phyloP scores from a whole-genome alignment of 1,140 invertebrate species.

The Drosophila subpulchrella region DNA sequence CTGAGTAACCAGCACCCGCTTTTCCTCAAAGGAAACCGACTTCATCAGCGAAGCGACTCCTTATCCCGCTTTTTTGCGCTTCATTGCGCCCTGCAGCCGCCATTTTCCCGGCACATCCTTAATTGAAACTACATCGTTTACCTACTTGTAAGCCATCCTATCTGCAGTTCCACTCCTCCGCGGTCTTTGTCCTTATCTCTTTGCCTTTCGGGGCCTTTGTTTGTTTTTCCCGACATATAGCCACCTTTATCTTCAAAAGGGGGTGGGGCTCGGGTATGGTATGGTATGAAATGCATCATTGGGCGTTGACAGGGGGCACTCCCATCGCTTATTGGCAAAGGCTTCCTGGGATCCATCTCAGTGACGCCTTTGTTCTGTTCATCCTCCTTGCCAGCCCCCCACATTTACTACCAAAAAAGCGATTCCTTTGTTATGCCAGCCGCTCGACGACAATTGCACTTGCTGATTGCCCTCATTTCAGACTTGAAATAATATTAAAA shows the following conservation, averaged over 20 bases:
- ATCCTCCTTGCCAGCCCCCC: slow-evolving; percentile 9
- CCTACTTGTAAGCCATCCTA: slow-evolving; percentile 67
- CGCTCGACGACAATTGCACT: slow-evolving; percentile 76
- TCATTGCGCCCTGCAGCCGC: slow-evolving; percentile 19
- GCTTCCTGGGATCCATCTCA: slow-evolving; percentile 41
- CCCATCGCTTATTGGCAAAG: slow-evolving; percentile 41
- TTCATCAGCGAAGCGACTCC: slow-evolving; percentile 17
- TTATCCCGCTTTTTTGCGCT: slow-evolving; percentile 9
- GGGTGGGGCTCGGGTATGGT: neutral
- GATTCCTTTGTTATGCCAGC: slow-evolving; percentile 78
- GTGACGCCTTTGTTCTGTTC: slow-evolving; percentile 50
- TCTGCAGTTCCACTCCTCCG: slow-evolving; percentile 37
- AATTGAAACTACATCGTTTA: slow-evolving; percentile 73
- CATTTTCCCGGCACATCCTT: slow-evolving; percentile 47
- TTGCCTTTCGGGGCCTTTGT: slow-evolving; percentile 63
- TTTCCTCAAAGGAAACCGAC: slow-evolving; percentile 11
- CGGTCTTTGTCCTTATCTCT: slow-evolving; percentile 49
- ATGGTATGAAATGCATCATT: slow-evolving; percentile 30
- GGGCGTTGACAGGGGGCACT: slow-evolving; percentile 27
- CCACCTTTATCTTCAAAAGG: slow-evolving; percentile 22
- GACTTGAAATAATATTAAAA: slow-evolving; percentile 83
- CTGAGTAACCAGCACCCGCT: neutral
- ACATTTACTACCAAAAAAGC: slow-evolving; percentile 44
- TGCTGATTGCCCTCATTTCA: slow-evolving; percentile 82
- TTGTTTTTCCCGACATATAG: slow-evolving; percentile 59